phyloP scores from a whole-genome alignment of 2,113 vertebrate genomes.

The Seriola rivoliana region DNA sequence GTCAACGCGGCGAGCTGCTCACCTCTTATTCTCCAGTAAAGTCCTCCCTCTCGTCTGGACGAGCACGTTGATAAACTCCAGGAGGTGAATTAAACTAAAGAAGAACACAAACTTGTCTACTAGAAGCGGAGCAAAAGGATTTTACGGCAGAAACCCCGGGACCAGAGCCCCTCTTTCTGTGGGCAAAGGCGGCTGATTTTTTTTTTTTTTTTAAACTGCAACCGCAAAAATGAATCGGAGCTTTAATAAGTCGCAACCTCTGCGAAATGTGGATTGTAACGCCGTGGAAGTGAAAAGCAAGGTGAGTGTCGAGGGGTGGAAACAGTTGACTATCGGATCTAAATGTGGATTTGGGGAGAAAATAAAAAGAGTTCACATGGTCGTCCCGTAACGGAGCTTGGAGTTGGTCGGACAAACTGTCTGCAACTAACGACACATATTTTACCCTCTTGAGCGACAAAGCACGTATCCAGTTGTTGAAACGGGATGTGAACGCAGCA shows the following conservation, averaged over 20 bases:
- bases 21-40: conserved; percentile 39
- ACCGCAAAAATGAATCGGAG: conserved; percentile 90
- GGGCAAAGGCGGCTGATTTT: conserved; percentile 70
- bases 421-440: not conserved
- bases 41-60: conserved; percentile 34
- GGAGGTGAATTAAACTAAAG: conserved; percentile 23
- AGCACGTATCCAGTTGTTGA: not conserved
- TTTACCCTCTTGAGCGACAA: not conserved
- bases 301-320: conserved; percentile 82
- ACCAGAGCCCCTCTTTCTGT: conserved; percentile 68
- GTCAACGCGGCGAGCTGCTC: conserved; percentile 72
- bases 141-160: conserved; percentile 28
- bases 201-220: conserved; percentile 14
- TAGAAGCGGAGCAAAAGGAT: conserved; percentile 26
- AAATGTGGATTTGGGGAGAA: not conserved
- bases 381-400: conserved; percentile 39
- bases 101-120: conserved; percentile 7
- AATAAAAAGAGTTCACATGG: conserved; percentile 65
- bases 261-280: conserved; percentile 88
- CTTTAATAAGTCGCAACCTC: conserved; percentile 91
- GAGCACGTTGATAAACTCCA: not conserved
- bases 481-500: not conserved
- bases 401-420: conserved; percentile 22
- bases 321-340: not conserved
- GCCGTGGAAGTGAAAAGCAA: conserved; percentile 98